A percentile compares a stretch with the other conserved stretches of the same genome.
These are phyloP conservation scores for Macrostomum cliftonense DNA, from an alignment of 2,888 invertebrate genomes.

Conservation along the genomic window DNA sequence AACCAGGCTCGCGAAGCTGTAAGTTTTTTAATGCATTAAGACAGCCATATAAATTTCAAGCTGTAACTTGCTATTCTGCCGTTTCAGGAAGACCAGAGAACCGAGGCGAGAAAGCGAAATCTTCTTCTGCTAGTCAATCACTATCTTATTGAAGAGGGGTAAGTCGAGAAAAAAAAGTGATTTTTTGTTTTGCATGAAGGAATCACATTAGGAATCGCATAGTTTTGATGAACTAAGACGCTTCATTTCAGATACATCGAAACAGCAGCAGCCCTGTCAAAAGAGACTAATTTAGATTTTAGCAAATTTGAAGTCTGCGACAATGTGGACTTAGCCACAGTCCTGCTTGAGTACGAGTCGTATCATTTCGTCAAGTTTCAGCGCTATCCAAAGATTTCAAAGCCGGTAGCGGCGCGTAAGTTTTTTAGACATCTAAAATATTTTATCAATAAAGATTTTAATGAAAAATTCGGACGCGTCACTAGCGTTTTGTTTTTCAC, in stretches of 20 bases:
- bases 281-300: constrained; percentile 53
- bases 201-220: neutral
- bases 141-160: constrained; percentile 39
- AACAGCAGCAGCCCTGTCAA: constrained; percentile 48
- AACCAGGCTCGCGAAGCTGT: constrained; percentile 36
- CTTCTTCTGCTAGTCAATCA: constrained; percentile 36
- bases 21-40: too few species aligned
- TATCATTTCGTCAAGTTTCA: constrained; percentile 67
- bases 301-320: constrained; percentile 54
- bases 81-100: constrained; percentile 31
- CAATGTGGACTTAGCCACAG: constrained; percentile 68
- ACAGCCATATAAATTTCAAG: too few species aligned
- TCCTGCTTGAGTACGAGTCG: constrained; percentile 68
- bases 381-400: constrained; percentile 62
- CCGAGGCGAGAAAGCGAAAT: constrained; percentile 33
- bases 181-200: too few species aligned
- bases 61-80: too few species aligned
- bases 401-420: constrained; percentile 19
- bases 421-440: too few species aligned
- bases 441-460: too few species aligned
- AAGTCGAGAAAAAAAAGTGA: too few species aligned
- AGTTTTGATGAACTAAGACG: neutral
- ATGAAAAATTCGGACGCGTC: too few species aligned
- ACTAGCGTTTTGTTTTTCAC: too few species aligned
- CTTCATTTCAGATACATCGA: constrained; percentile 40